Conservation (phyloP, 1,140 invertebrate genomes). For the Cepaea nemoralis region DNA sequence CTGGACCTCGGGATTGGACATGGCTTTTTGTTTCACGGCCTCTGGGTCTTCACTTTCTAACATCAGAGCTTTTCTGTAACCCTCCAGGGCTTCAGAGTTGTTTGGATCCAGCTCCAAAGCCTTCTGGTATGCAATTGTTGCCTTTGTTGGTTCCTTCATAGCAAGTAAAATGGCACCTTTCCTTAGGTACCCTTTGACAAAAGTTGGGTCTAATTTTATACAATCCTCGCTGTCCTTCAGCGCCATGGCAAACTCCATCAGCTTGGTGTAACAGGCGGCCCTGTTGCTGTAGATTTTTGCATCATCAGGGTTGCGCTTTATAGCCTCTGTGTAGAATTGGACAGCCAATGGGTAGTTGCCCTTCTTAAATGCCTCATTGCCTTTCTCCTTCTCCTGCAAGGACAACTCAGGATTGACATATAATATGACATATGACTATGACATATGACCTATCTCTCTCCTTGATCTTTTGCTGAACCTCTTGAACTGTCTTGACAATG, state of each 20-base stretch:
- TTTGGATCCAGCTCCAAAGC: conserved; percentile 93
- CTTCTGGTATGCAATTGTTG: conserved; percentile 90
- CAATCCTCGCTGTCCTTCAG: conserved; percentile 97
- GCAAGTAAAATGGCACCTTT: conserved; percentile 91
- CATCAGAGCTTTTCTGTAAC: conserved; percentile 88
- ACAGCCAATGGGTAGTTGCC: conserved; percentile 95
- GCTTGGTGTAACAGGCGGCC: conserved; percentile 97
- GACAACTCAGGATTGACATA: conserved; percentile 94
- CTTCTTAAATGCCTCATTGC: conserved; percentile 83
- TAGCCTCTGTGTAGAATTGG: conserved; percentile 94
- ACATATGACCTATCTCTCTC: conserved; percentile 90
- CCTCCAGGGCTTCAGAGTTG: conserved; percentile 91
- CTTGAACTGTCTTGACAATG: conserved; percentile 71
- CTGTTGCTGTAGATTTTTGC: conserved; percentile 97
- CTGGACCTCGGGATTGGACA: conserved; percentile 98
- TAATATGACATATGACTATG: too few relatives aligned
- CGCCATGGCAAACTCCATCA: conserved; percentile 97
- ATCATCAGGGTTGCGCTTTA: conserved; percentile 95
- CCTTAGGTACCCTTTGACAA: conserved; percentile 97
- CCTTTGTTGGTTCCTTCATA: conserved; percentile 93
- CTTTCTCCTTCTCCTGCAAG: conserved; percentile 93
- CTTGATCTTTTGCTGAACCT: conserved; percentile 83
- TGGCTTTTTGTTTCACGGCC: conserved; percentile 91
- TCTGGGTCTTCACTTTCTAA: conserved; percentile 85
- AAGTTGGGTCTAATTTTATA: conserved; percentile 93